Conservation (phyloP, 1,140 invertebrate genomes). For the Helicoverpa zea region DNA sequence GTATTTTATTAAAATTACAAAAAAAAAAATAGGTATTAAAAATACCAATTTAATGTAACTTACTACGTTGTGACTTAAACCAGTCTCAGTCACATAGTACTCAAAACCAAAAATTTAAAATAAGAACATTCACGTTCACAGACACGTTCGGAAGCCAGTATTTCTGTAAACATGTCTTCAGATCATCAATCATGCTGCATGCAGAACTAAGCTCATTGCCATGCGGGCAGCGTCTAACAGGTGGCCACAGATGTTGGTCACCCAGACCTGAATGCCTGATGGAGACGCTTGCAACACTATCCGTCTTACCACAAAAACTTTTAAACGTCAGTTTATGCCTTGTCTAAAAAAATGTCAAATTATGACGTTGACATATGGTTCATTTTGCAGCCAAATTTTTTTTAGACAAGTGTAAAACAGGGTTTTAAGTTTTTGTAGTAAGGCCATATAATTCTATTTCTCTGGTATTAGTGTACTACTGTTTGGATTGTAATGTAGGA, state of each 20-base stretch:
- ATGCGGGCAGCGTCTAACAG: slow-evolving; percentile 41
- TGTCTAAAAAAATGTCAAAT: too few species aligned
- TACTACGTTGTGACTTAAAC: too few species aligned
- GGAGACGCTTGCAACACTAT: background rate
- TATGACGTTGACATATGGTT: too few species aligned
- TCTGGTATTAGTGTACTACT: slow-evolving; percentile 1
- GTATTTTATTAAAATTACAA: too few species aligned
- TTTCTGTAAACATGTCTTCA: slow-evolving; percentile 10
- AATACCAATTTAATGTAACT: too few species aligned
- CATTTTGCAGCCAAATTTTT: too few species aligned
- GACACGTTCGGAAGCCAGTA: background rate
- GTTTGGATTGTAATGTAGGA: too few species aligned
- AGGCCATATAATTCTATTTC: slow-evolving; percentile 33
- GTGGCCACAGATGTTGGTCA: slow-evolving; percentile 36
- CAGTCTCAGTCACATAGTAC: background rate
- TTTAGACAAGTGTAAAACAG: too few species aligned
- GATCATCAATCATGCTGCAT: slow-evolving; percentile 41
- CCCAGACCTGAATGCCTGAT: slow-evolving; percentile 34
- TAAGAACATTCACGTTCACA: background rate
- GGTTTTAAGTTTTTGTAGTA: too few species aligned
- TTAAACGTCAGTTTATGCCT: too few species aligned
- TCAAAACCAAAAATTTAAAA: background rate
- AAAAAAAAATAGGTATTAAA: too few species aligned
- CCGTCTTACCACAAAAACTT: too few species aligned
- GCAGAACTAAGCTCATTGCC: slow-evolving; percentile 35